These are phyloP conservation scores for Pocillopora damicornis DNA, from an alignment of 64 coral and sea anemone genomes.

Conservation along the genomic window DNA sequence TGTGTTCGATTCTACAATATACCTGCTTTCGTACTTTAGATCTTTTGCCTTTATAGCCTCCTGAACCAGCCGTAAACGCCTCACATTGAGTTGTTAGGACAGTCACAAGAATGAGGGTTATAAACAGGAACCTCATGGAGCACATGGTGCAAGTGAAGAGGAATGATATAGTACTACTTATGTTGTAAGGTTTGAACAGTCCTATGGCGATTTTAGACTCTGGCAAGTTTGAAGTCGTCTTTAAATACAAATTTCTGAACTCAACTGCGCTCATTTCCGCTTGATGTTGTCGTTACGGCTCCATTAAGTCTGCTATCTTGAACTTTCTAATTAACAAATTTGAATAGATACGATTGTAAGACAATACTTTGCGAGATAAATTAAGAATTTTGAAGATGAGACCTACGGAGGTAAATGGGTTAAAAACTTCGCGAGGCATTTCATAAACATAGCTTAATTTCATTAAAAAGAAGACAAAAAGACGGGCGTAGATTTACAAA, in stretches of 20 bases:
- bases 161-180: neutral
- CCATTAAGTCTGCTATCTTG: constrained; percentile 4
- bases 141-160: neutral
- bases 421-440: neutral
- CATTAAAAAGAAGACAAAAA: neutral
- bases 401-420: neutral
- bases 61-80: constrained; percentile 22
- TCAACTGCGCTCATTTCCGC: neutral
- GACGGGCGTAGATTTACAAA: too few relatives aligned
- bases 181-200: neutral
- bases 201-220: neutral
- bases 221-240: neutral
- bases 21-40: neutral
- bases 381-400: neutral
- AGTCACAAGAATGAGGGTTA: neutral
- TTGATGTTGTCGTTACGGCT: constrained; percentile 1
- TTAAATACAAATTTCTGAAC: constrained; percentile 8
- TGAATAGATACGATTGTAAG: constrained; percentile 6
- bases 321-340: constrained; percentile 20
- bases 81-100: neutral
- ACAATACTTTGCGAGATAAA: neutral
- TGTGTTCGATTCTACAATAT: neutral
- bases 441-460: neutral
- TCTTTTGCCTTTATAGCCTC: constrained; percentile 1
- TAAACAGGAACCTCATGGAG: neutral